Base-by-base conservation (phyloP, 2,797 vertebrate species). In the Apodemus agrarius region DNA sequence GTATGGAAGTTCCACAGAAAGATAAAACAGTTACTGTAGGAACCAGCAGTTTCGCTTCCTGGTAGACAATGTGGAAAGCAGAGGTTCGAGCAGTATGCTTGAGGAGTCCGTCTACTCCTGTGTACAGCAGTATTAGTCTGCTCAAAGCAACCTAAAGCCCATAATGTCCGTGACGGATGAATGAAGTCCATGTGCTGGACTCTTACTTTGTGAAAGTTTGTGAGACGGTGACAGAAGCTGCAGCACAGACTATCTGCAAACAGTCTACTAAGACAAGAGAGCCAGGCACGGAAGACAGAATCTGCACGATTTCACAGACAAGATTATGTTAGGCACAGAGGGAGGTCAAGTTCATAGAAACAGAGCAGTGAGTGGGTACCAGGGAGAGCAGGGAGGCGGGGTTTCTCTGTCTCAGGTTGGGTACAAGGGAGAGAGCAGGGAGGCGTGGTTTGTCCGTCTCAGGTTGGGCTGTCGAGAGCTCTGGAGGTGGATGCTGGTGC, bases 1-100 rank as follows among this genome's bases (percentile, higher is more conserved):
- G 22, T 63, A n/a, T 75, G 31, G 49, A 43, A 86, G 11, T 37
- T 91, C 61, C 79, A 94, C 54, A 69, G 79, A 12, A 81, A 97
- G 94, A 34, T 59, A 57, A 89, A 88, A 75, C 16, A 74, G 57
- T 69, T 63, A 88, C 11, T 3, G 1, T 95, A 43, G 72, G 37
- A 40, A 11, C 34, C 75, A 96, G 61, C 57, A 90, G 2, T 86
- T 85, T 26, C 1, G 14, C 72, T 78, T 80, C 31, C 61, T 31
- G 46, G 7, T 79, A n/a, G 29, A 52, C 75, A 43, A 11, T 63
- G 59, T 31, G 80, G 29, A 79, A 83, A 95, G 24, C 43, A 92
- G 37, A 59, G 24, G 61, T 43, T 89, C 52, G 63, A 46, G 24
- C 29, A 85, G 49, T 88, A 49, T 7, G 1, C 46, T 46, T 7